A percentile compares a stretch with the other conserved stretches of the same genome.
These are phyloP conservation scores for Chrysaora quinquecirrha DNA, from an alignment of 30 jellyfish, hydroid and myxozoan species.

Conservation along the genomic window DNA sequence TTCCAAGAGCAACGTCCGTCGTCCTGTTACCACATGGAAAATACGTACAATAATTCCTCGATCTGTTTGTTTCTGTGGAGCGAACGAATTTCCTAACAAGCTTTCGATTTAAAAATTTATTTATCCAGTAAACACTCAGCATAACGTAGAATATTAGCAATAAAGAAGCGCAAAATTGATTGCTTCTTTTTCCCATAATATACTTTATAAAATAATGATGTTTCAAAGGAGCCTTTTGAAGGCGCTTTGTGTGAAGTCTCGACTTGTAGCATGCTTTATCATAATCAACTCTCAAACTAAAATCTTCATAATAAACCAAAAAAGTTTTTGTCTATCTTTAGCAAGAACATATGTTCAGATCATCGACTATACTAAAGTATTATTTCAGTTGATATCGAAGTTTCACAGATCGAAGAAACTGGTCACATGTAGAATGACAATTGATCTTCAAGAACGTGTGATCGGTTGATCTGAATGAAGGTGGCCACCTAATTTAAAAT, in stretches of 20 bases:
- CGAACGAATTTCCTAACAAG: not conserved
- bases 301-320: not conserved
- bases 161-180: not conserved
- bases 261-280: too few species aligned
- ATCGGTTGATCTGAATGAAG: slow-evolving; percentile 12
- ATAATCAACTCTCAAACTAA: not conserved
- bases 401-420: too few species aligned
- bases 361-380: too few species aligned
- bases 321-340: too few species aligned
- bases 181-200: not conserved
- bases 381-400: too few species aligned
- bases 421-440: not conserved
- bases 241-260: too few species aligned
- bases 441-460: not conserved
- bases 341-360: too few species aligned
- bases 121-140: not conserved
- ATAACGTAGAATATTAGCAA: not conserved
- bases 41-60: too few species aligned
- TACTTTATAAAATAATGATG: too few species aligned
- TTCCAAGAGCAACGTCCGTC: not conserved
- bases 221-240: too few species aligned
- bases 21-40: too few species aligned
- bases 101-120: not conserved
- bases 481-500: not conserved
- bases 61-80: not conserved